A percentile compares a stretch with the other conserved stretches of the same genome.
Evolutionary conservation across 2,888 invertebrate genomes (phyloP).

Genomic region (Oeneis ivallda): DNA sequence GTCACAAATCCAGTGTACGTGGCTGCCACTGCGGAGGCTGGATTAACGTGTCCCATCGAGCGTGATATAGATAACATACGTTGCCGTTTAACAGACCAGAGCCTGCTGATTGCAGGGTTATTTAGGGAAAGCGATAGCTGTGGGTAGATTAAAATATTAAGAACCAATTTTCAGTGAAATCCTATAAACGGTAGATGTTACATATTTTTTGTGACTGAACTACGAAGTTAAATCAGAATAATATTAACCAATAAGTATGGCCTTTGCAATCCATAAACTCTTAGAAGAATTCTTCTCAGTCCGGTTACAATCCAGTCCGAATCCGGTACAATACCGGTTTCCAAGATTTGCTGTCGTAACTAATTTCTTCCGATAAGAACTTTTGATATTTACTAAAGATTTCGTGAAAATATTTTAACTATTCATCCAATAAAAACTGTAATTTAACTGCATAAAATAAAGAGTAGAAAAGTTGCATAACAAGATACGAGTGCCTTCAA

Average conservation of each 20-base stretch:
- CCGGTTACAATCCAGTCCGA: too few relatives aligned
- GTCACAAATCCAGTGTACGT: slow-evolving; percentile 59
- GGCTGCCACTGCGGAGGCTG: slow-evolving; percentile 57
- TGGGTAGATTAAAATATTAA: slow-evolving; percentile 11
- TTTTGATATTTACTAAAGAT: not conserved
- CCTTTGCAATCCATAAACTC: too few relatives aligned
- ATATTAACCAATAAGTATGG: too few relatives aligned
- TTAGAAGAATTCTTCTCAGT: too few relatives aligned
- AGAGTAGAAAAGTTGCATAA: slow-evolving; percentile 64
- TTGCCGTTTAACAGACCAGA: slow-evolving; percentile 45
- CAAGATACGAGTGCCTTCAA: slow-evolving; percentile 56
- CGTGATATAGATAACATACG: slow-evolving; percentile 56
- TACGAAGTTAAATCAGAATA: too few relatives aligned
- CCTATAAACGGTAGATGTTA: not conserved
- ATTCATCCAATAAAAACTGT: slow-evolving; percentile 11
- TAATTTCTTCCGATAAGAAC: too few relatives aligned
- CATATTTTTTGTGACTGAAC: too few relatives aligned
- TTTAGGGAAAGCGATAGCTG: slow-evolving; percentile 22
- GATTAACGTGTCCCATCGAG: slow-evolving; percentile 61
- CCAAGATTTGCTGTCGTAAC: too few relatives aligned
- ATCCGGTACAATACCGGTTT: too few relatives aligned
- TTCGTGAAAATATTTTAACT: not conserved
- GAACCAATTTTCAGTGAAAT: slow-evolving; percentile 2
- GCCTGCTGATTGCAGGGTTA: slow-evolving; percentile 26
- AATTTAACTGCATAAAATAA: slow-evolving; percentile 37